Evolutionary conservation across 2,113 vertebrate species (phyloP).

Genomic region (Bettongia penicillata): DNA sequence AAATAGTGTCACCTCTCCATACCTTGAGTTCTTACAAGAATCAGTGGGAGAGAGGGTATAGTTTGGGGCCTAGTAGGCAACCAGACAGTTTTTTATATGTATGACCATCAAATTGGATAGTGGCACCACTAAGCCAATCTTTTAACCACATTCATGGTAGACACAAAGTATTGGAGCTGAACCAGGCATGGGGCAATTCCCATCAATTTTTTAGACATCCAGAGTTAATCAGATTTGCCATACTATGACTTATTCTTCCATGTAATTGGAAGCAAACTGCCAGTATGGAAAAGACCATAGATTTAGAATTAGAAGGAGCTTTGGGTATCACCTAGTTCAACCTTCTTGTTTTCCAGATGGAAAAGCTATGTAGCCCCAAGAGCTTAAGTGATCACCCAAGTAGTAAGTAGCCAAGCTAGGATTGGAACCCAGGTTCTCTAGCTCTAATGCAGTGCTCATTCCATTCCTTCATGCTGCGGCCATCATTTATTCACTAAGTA

Average conservation of each 20-base stretch:
- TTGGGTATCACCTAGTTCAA: not conserved
- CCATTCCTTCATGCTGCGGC: not conserved
- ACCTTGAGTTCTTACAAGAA: not conserved
- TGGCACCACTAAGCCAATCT: not conserved
- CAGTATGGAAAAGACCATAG: not conserved
- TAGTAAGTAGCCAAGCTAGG: not conserved
- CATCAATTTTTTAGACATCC: constrained; percentile 18
- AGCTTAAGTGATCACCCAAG: not conserved
- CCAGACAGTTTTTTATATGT: not conserved
- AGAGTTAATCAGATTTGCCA: not conserved
- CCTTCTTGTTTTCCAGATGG: not conserved
- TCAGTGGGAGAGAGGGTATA: not conserved
- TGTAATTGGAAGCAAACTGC: not conserved
- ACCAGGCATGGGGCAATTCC: not conserved
- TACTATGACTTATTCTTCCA: constrained; percentile 6
- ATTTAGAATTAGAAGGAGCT: not conserved
- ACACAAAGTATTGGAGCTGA: not conserved
- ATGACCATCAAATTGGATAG: not conserved
- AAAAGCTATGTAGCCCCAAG: not conserved
- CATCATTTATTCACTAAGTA: not conserved
- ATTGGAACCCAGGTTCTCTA: not conserved
- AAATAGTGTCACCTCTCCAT: not conserved
- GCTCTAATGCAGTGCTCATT: not conserved
- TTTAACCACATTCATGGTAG: not conserved
- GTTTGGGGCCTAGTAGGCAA: not conserved